Percentiles rank a stretch among this genome's conserved stretches.
phyloP scores from a whole-genome alignment of 2,888 invertebrate species.

The Mesorhabditis spiculigera region DNA sequence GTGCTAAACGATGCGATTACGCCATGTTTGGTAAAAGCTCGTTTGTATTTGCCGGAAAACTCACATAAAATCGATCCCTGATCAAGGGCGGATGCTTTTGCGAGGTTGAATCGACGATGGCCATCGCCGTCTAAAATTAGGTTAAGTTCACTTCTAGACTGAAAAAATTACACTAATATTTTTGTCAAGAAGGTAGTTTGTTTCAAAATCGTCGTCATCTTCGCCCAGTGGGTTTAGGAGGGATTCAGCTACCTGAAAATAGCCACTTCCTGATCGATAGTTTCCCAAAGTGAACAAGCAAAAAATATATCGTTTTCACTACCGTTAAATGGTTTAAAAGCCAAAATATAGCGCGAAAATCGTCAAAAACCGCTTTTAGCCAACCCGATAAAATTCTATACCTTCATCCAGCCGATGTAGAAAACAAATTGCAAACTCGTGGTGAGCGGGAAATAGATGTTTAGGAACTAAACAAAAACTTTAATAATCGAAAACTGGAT shows the following conservation, averaged over 20 bases:
- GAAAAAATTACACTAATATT: not conserved
- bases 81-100: not conserved
- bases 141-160: too few species aligned
- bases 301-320: not conserved
- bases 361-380: too few species aligned
- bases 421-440: constrained; percentile 1
- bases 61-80: not conserved
- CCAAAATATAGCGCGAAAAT: too few species aligned
- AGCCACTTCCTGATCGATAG: not conserved
- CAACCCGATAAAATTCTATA: not conserved
- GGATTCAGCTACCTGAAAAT: not conserved
- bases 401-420: constrained; percentile 1
- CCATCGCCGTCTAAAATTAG: constrained; percentile 1
- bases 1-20: not conserved
- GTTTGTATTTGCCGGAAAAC: not conserved
- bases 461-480: not conserved
- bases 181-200: constrained; percentile 1
- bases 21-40: too few species aligned
- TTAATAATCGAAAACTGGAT: not conserved
- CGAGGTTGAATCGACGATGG: not conserved
- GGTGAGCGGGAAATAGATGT: not conserved
- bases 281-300: too few species aligned
- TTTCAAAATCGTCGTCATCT: constrained; percentile 1
- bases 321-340: not conserved
- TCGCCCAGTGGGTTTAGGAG: not conserved